Percentiles rank a stretch among this genome's conserved stretches.
Evolutionary conservation across 2,797 vertebrate species (phyloP).

Genomic region (Anisognathus igniventris): DNA sequence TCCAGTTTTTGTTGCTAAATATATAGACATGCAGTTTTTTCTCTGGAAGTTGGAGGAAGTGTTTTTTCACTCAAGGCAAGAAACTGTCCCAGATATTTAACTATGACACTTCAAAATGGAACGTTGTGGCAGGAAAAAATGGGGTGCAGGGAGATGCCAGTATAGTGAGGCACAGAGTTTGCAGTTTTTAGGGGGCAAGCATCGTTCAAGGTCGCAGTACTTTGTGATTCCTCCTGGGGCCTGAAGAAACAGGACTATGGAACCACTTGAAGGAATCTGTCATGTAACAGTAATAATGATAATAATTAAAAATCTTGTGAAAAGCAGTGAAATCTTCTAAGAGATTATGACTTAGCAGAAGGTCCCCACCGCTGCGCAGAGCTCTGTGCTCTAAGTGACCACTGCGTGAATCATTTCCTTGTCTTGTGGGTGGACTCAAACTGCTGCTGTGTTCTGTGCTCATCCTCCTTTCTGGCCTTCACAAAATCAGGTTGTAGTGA

Average conservation of each 20-base stretch:
- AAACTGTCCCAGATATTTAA: constrained; percentile 29
- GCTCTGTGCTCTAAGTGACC: not conserved
- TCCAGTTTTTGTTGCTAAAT: constrained; percentile 40
- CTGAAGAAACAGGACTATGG: not conserved
- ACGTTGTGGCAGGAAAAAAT: not conserved
- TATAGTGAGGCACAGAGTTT: not conserved
- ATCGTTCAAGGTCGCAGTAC: rapidly evolving
- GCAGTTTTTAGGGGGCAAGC: not conserved
- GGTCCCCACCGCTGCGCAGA: rapidly evolving
- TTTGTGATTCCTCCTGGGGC: not conserved
- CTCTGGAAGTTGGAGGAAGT: not conserved
- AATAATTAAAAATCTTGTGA: not conserved
- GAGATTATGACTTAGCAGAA: not conserved
- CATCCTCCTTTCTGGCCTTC: not conserved
- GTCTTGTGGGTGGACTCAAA: not conserved
- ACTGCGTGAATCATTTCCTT: not conserved
- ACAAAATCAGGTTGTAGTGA: not conserved
- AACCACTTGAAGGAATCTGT: not conserved
- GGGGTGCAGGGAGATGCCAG: not conserved
- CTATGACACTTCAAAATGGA: not conserved
- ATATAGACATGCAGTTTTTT: not conserved
- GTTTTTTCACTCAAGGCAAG: constrained; percentile 9
- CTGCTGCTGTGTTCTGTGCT: not conserved
- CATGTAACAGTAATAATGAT: not conserved
- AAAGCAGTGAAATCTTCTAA: not conserved